Evolutionary conservation across 2,113 vertebrate genomes (phyloP).

Genomic region (Ammodytes dubius): DNA sequence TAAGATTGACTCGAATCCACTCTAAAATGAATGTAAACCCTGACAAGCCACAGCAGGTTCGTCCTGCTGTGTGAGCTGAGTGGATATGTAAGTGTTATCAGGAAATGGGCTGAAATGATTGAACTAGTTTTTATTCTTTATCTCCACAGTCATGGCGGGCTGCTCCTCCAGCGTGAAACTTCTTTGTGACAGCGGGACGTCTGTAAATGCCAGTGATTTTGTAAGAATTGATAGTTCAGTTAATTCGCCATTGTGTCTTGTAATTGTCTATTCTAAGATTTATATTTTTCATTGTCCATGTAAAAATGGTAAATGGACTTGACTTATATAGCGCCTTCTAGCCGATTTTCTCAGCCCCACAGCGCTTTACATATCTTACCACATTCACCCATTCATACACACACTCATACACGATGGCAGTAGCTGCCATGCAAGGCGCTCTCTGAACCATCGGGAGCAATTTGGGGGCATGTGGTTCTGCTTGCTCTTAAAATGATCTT

Average conservation of each 20-base stretch:
- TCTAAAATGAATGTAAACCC: background rate
- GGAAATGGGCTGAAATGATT: constrained; percentile 30
- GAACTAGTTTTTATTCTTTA: background rate
- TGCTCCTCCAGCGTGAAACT: constrained; percentile 94
- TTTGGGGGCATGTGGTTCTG: background rate
- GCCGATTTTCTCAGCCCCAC: too few relatives aligned
- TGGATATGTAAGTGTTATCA: background rate
- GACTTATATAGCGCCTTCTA: too few relatives aligned
- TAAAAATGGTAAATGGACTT: too few relatives aligned
- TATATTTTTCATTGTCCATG: background rate
- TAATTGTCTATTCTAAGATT: background rate
- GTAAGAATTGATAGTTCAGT: constrained; percentile 83
- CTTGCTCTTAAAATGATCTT: background rate
- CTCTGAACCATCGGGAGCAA: too few relatives aligned
- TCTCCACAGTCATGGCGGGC: constrained; percentile 92
- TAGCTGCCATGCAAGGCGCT: too few relatives aligned
- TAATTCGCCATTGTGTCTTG: constrained; percentile 27
- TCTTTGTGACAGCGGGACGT: constrained; percentile 93
- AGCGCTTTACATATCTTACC: too few relatives aligned
- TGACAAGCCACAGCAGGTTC: background rate
- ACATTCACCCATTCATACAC: too few relatives aligned
- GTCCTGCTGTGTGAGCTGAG: background rate
- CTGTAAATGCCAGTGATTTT: constrained; percentile 91
- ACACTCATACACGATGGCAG: too few relatives aligned
- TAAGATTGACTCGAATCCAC: constrained; percentile 64